Conservation (phyloP, 2,888 invertebrate genomes). For the Lasioglossum marginatum region DNA sequence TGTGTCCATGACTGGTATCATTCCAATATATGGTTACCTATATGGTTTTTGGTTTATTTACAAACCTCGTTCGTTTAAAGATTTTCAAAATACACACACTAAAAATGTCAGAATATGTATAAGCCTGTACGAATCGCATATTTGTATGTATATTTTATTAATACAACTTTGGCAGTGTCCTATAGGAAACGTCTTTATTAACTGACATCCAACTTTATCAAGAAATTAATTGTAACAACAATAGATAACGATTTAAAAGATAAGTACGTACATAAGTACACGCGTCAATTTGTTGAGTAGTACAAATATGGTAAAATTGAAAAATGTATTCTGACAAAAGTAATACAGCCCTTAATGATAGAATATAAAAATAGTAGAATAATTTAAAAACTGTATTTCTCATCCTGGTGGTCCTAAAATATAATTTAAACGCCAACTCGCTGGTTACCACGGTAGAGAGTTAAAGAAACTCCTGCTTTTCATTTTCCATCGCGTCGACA, state of each 20-base stretch:
- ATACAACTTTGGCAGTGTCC: background rate
- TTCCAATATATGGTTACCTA: background rate
- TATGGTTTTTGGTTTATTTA: background rate
- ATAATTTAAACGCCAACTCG: background rate
- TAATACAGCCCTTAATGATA: background rate
- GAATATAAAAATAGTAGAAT: background rate
- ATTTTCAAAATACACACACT: background rate
- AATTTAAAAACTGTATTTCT: background rate
- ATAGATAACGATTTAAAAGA: background rate
- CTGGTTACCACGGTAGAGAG: background rate
- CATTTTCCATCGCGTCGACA: background rate
- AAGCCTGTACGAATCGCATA: background rate
- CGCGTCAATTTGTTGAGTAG: background rate
- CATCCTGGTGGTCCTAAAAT: background rate
- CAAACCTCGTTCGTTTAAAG: background rate
- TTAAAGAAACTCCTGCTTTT: background rate
- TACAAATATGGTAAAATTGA: background rate
- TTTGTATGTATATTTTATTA: background rate
- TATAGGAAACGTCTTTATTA: constrained; percentile 10
- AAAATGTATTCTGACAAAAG: background rate
- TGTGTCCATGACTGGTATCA: background rate
- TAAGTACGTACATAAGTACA: background rate
- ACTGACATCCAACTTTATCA: background rate
- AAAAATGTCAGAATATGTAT: background rate
- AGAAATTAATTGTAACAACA: background rate